These are phyloP conservation scores for Nephila pilipes DNA, from an alignment of 1,140 invertebrate genomes.

Conservation along the genomic window DNA sequence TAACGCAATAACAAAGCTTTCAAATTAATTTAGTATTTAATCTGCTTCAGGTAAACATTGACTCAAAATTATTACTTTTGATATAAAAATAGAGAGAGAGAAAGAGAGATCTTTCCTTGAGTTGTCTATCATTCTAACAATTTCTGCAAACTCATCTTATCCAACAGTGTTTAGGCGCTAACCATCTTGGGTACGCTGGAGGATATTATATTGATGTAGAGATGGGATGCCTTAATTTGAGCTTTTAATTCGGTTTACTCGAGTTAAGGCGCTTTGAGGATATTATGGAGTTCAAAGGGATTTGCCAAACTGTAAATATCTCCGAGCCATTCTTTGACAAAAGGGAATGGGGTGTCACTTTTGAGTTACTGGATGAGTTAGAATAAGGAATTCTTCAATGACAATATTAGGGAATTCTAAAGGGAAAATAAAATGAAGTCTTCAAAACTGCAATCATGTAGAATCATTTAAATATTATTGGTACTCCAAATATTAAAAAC, in stretches of 20 bases:
- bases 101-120: not conserved
- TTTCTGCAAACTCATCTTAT: not conserved
- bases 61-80: not conserved
- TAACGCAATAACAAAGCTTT: not conserved
- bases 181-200: not conserved
- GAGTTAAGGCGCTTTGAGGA: not conserved
- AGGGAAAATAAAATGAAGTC: not conserved
- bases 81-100: not conserved
- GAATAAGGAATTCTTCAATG: not conserved
- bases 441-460: not conserved
- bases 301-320: conserved; percentile 10
- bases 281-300: conserved; percentile 49
- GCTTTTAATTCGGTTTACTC: conserved; percentile 33
- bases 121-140: not conserved
- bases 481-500: too few relatives aligned
- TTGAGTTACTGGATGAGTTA: not conserved
- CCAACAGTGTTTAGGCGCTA: not conserved
- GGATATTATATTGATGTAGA: not conserved
- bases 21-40: not conserved
- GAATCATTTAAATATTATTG: too few relatives aligned
- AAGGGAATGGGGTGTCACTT: not conserved
- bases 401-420: not conserved
- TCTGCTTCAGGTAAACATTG: not conserved
- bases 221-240: not conserved
- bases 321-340: conserved; percentile 12